Conservation (phyloP, 2,797 vertebrate genomes). For the Propithecus deckenii region DNA sequence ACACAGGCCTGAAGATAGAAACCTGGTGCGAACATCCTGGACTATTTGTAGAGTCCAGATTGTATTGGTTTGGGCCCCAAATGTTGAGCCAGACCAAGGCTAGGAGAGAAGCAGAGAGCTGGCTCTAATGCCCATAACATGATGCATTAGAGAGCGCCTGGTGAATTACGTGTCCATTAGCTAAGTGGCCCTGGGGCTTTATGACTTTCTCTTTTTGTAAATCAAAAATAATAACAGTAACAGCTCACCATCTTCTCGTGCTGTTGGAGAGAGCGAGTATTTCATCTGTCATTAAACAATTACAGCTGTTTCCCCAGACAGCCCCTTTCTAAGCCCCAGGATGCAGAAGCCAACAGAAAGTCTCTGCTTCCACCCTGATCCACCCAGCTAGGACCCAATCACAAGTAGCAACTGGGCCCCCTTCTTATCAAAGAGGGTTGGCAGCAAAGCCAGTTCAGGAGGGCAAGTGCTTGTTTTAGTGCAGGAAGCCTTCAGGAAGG, state of each 20-base stretch:
- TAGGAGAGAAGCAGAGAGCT: background rate
- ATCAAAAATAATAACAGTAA: constrained; percentile 70
- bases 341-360: background rate
- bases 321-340: background rate
- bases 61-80: background rate
- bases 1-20: background rate
- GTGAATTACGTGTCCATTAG: constrained; percentile 71
- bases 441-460: background rate
- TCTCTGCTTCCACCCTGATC: background rate
- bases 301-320: background rate
- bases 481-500: background rate
- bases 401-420: background rate
- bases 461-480: background rate
- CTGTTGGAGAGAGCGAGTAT: background rate
- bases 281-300: constrained; percentile 65
- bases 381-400: background rate
- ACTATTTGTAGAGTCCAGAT: background rate
- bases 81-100: background rate
- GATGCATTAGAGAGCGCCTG: background rate
- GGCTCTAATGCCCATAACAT: background rate
- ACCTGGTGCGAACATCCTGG: background rate
- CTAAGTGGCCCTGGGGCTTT: constrained; percentile 54
- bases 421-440: background rate
- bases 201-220: constrained; percentile 65
- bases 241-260: constrained; percentile 53